Evolutionary conservation across 2,888 invertebrate genomes (phyloP).

Genomic region (Pseudococcus longispinus): DNA sequence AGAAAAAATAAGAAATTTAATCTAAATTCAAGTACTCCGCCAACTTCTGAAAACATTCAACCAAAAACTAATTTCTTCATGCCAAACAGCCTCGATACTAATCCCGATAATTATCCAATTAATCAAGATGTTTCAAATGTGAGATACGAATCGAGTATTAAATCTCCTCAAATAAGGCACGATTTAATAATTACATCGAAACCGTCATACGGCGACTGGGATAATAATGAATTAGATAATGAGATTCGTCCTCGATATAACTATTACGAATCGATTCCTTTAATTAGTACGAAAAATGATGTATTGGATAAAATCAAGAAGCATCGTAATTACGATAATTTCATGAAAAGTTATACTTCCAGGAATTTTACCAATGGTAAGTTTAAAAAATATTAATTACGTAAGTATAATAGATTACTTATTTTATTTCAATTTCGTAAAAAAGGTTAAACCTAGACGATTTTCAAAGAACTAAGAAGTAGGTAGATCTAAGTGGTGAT

Average conservation of each 20-base stretch:
- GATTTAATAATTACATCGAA: not conserved
- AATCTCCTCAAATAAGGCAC: not conserved
- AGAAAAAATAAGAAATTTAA: constrained; percentile 46
- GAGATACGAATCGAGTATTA: not conserved
- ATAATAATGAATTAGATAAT: constrained; percentile 46
- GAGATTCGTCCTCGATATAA: constrained; percentile 31
- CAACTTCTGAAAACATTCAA: not conserved
- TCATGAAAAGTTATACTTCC: constrained; percentile 51
- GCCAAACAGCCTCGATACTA: not conserved
- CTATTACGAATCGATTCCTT: constrained; percentile 15
- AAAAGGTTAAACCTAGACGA: too few species aligned
- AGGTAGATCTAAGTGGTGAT: too few species aligned
- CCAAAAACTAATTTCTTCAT: not conserved
- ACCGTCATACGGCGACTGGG: not conserved
- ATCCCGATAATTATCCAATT: not conserved
- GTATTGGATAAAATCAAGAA: constrained; percentile 26
- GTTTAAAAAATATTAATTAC: constrained; percentile 13
- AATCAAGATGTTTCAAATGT: not conserved
- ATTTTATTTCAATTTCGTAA: too few species aligned
- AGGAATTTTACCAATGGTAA: constrained; percentile 57
- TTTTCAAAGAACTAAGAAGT: too few species aligned
- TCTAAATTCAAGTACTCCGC: not conserved
- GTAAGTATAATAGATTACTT: too few species aligned
- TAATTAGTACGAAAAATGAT: not conserved
- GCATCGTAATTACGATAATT: constrained; percentile 49